Percentiles rank a stretch among this genome's conserved stretches.
These are phyloP conservation scores for Neoitamus cyanurus DNA, from an alignment of 2,888 invertebrate genomes.

Conservation along the genomic window DNA sequence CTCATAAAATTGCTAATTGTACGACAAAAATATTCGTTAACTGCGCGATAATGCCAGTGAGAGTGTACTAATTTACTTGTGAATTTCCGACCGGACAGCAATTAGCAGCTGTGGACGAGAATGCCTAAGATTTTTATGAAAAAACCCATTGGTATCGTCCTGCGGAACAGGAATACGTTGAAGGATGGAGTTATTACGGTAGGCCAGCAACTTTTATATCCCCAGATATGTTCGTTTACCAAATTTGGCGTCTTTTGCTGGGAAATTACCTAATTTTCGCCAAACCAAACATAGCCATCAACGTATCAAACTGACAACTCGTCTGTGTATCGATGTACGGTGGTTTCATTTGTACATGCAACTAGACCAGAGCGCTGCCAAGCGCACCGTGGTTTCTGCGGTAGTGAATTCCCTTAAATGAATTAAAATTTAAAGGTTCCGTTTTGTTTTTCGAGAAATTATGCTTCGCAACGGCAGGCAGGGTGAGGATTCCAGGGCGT, in stretches of 20 bases:
- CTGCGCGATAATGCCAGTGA: conserved; percentile 25
- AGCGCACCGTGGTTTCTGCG: not conserved
- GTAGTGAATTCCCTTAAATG: not conserved
- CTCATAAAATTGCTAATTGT: not conserved
- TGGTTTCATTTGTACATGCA: not conserved
- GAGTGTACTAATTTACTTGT: conserved; percentile 25
- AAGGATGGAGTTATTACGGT: conserved; percentile 88
- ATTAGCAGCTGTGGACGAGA: conserved; percentile 12
- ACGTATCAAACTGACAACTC: conserved; percentile 15
- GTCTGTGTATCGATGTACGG: not conserved
- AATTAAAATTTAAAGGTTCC: not conserved
- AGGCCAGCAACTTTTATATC: conserved; percentile 55
- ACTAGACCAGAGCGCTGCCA: not conserved
- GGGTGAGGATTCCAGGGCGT: not conserved
- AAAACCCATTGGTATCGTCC: conserved; percentile 88
- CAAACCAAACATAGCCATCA: not conserved
- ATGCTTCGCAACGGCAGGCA: not conserved
- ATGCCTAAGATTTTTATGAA: conserved; percentile 67
- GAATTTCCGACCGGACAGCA: not conserved
- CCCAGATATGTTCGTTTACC: not conserved
- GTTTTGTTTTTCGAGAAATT: not conserved
- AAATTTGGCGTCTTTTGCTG: not conserved
- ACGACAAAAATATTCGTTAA: conserved; percentile 4
- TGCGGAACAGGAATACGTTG: conserved; percentile 86
- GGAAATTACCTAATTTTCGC: not conserved